Conservation (phyloP, 2,113 vertebrate genomes). For the Lichenostomus cassidix region DNA sequence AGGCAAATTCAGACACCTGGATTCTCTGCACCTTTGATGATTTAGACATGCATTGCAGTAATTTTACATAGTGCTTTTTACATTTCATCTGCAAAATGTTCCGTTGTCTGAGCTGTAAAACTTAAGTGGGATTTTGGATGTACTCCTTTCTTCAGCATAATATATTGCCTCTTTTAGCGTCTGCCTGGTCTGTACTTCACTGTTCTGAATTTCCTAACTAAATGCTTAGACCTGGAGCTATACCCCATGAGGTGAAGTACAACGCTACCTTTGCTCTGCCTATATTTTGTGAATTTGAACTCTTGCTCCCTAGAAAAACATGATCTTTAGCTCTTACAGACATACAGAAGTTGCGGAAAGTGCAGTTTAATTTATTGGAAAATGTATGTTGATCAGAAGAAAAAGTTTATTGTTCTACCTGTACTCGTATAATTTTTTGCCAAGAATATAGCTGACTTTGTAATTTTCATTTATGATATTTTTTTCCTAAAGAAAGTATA, state of each 20-base stretch:
- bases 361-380: background rate
- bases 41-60: background rate
- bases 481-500: background rate
- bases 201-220: background rate
- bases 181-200: background rate
- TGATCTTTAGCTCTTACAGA: background rate
- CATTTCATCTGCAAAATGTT: background rate
- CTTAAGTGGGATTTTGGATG: background rate
- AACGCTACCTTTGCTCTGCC: background rate
- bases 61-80: background rate
- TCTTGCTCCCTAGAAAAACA: background rate
- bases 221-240: background rate
- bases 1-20: background rate
- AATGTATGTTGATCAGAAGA: background rate
- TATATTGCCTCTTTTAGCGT: background rate
- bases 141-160: background rate
- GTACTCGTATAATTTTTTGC: background rate
- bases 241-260: background rate
- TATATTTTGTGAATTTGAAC: background rate
- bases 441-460: background rate
- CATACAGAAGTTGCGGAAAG: background rate
- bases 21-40: background rate
- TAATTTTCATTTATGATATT: rapidly evolving
- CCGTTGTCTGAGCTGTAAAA: background rate
- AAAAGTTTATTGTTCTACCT: background rate